These are phyloP conservation scores for Fragum fragum DNA, from an alignment of 2,888 invertebrate species.

Conservation along the genomic window DNA sequence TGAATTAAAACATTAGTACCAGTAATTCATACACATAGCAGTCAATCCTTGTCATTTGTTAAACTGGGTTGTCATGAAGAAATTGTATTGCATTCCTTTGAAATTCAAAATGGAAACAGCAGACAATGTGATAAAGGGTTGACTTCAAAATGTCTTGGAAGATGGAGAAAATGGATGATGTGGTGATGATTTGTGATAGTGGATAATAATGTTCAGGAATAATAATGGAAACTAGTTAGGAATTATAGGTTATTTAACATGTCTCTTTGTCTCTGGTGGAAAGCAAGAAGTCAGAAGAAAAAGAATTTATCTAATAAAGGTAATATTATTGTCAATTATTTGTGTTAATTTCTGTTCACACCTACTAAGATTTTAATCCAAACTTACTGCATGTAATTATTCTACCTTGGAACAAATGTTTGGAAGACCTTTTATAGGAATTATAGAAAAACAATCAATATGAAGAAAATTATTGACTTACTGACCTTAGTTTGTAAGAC, in stretches of 20 bases:
- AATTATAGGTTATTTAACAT: slow-evolving; percentile 29
- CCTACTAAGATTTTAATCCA: too few species aligned
- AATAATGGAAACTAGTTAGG: slow-evolving; percentile 4
- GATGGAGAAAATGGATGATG: background rate
- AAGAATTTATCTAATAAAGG: slow-evolving; percentile 34
- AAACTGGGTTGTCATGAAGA: too few species aligned
- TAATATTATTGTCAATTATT: background rate
- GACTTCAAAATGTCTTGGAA: background rate
- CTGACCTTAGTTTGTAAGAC: too few species aligned
- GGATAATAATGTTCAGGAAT: background rate
- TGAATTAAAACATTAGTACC: background rate
- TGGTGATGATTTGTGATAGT: background rate
- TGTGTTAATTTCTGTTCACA: background rate
- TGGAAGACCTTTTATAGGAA: too few species aligned
- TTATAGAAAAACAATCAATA: too few species aligned
- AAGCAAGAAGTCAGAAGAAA: slow-evolving; percentile 44
- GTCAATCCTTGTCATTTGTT: too few species aligned
- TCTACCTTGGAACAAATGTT: too few species aligned
- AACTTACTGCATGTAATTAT: too few species aligned
- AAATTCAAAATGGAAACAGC: background rate
- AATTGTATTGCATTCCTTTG: too few species aligned
- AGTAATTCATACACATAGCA: too few species aligned
- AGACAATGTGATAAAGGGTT: background rate
- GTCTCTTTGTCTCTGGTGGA: slow-evolving; percentile 65
- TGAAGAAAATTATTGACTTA: too few species aligned